phyloP scores from a whole-genome alignment of 2,888 invertebrate genomes.

The Amblyjoppa proteus region DNA sequence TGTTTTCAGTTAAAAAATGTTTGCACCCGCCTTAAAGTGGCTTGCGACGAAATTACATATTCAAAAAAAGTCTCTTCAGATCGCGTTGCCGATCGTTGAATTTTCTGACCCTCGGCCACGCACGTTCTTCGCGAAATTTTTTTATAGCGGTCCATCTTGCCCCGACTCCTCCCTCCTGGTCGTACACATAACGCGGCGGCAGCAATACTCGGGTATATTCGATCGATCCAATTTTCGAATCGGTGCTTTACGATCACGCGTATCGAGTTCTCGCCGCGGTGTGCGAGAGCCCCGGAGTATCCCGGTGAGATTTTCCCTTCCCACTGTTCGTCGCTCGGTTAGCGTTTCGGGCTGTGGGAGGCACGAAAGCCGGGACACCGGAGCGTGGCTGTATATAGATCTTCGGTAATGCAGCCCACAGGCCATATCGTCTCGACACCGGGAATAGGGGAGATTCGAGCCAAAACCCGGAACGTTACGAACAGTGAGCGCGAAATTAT shows the following conservation, averaged over 20 bases:
- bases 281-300: constrained; percentile 21
- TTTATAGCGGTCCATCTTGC: constrained; percentile 38
- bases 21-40: too few relatives aligned
- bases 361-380: not conserved
- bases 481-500: constrained; percentile 10
- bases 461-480: not conserved
- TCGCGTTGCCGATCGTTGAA: too few relatives aligned
- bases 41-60: too few relatives aligned
- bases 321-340: constrained; percentile 16
- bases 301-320: constrained; percentile 17
- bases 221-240: constrained; percentile 70
- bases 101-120: too few relatives aligned
- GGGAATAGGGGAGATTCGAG: constrained; percentile 1
- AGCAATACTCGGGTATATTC: constrained; percentile 43
- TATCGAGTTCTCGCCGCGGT: constrained; percentile 41
- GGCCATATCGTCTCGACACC: constrained; percentile 4
- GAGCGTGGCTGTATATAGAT: constrained; percentile 6
- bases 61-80: too few relatives aligned
- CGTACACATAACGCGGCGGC: constrained; percentile 3
- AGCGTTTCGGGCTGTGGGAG: constrained; percentile 11
- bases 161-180: not conserved
- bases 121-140: not conserved
- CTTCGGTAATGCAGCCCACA: not conserved
- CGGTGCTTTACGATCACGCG: constrained; percentile 66
- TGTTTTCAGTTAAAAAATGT: too few relatives aligned